These are phyloP conservation scores for Silurus glanis DNA, from an alignment of 2,113 vertebrate species.

Conservation along the genomic window DNA sequence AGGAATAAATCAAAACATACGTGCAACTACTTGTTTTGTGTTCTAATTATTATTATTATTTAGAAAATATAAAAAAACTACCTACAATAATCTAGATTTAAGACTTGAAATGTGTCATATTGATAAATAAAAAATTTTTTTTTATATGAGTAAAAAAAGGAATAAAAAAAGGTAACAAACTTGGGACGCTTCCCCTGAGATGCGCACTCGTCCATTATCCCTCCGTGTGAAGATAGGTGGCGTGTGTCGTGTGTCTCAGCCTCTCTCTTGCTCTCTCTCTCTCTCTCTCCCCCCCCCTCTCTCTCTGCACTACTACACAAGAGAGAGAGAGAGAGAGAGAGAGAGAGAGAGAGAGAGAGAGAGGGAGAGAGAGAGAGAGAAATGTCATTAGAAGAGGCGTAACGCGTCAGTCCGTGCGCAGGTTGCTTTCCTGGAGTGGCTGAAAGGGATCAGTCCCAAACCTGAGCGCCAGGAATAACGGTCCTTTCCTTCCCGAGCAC, in stretches of 20 bases:
- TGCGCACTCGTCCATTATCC: constrained; percentile 99
- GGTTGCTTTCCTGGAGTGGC: constrained; percentile 99
- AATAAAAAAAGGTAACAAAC: constrained; percentile 71
- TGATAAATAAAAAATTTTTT: neutral
- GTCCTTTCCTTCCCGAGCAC: constrained; percentile 91
- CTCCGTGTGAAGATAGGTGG: constrained; percentile 99
- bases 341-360: constrained; percentile 30
- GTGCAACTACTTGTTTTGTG: too few relatives aligned
- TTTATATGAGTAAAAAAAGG: constrained; percentile 24
- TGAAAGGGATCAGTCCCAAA: constrained; percentile 99
- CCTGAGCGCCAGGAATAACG: constrained; percentile 99
- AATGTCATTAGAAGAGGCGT: constrained; percentile 99
- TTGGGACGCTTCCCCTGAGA: constrained; percentile 94
- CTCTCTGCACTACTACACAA: constrained; percentile 77
- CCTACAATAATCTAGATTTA: too few relatives aligned
- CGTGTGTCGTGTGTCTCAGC: constrained; percentile 98
- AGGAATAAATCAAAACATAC: too few relatives aligned
- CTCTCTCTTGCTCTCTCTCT: constrained; percentile 75
- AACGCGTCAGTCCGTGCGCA: constrained; percentile 99
- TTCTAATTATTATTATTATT: too few relatives aligned
- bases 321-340: constrained; percentile 81
- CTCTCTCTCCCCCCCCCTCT: constrained; percentile 1
- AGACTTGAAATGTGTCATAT: neutral
- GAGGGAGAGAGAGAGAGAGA: constrained; percentile 73
- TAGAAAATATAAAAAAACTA: too few relatives aligned